Evolutionary conservation across 1,140 invertebrate species (phyloP), one percentile per base, ranked within the genome.

Genomic region (Sipha flava): DNA sequence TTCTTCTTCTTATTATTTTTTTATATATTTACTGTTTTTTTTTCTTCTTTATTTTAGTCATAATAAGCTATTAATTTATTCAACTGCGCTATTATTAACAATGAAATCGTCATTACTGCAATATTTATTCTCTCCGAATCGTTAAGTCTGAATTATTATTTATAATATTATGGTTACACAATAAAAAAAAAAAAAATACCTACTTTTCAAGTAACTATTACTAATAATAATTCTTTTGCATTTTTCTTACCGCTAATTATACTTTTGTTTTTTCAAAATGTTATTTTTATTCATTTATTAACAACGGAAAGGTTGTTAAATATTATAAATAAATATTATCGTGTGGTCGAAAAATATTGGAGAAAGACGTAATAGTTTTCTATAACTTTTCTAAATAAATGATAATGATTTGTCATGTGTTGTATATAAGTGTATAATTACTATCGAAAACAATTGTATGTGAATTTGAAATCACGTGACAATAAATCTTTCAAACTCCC

Each of bases 381-480:
- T 72, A n/a, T 26, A 18, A 45, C 6, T 49, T 72, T 49, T 18
- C 18, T 29, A n/a, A 72, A 31, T 26, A 16, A 49, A 72, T 72
- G 16, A 64, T 62, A 34, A 64, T 26, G 59, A 26, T 34, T 34
- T 9, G n/a, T 62, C 29, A n/a, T n/a, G 7, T n/a, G 18, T 34
- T n/a, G 7, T n/a, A n/a, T 34, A 62, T n/a, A 34, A 64, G 14
- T 26, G 21, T 66, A 66, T 40, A 21, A 34, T 62, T 62, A 66
- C 23, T 40, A 40, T 37, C 26, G 64, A 66, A 66, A 66, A 26
- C n/a, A 14, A 37, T 26, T 21, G 64, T 40, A 21, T 43, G 18
- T 29, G 12, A n/a, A 52, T 14, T 9, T 54, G 72, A 75, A 47
- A n/a, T 75, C 49, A 49, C 72, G 72, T 75, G 72, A 37, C 72